Conservation (phyloP, 2,888 invertebrate species). For the Thereva unica region DNA sequence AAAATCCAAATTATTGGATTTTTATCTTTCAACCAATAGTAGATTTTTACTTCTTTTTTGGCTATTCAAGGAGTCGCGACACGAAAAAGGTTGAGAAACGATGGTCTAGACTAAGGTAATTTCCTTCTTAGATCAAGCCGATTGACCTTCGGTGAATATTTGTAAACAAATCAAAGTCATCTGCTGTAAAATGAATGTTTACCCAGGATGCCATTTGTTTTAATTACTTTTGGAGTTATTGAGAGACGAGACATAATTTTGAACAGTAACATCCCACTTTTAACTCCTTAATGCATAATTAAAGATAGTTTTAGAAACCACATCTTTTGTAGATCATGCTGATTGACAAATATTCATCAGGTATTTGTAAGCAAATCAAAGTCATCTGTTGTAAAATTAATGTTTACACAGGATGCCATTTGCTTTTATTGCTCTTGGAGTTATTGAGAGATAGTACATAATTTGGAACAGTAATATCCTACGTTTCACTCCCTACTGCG, state of each 20-base stretch:
- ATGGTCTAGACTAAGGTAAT: background rate
- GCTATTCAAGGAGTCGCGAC: no score
- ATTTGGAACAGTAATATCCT: slow-evolving; percentile 37
- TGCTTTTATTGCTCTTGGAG: no score
- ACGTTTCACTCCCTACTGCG: slow-evolving; percentile 39
- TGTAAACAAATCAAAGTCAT: slow-evolving; percentile 45
- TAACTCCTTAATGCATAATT: slow-evolving; percentile 34
- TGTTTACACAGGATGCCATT: no score
- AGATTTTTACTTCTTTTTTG: no score
- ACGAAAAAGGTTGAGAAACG: no score
- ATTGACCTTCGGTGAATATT: background rate
- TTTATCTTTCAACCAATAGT: no score
- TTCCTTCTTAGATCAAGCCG: no score
- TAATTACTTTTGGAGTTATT: slow-evolving; percentile 40
- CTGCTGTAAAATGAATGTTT: slow-evolving; percentile 42
- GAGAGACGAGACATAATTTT: slow-evolving; percentile 42
- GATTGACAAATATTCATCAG: no score
- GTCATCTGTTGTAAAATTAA: slow-evolving; percentile 42
- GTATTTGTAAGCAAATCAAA: slow-evolving; percentile 42
- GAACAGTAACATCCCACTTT: slow-evolving; percentile 43
- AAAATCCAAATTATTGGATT: no score
- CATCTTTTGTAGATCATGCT: no score
- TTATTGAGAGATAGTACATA: slow-evolving; percentile 35
- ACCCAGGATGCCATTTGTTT: slow-evolving; percentile 43
- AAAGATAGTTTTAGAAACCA: no score